Evolutionary conservation across 35 echinoderm and acorn worm genomes (phyloP), one percentile per base, ranked within the genome.

Genomic region (Hemicentrotus pulcherrimus): DNA sequence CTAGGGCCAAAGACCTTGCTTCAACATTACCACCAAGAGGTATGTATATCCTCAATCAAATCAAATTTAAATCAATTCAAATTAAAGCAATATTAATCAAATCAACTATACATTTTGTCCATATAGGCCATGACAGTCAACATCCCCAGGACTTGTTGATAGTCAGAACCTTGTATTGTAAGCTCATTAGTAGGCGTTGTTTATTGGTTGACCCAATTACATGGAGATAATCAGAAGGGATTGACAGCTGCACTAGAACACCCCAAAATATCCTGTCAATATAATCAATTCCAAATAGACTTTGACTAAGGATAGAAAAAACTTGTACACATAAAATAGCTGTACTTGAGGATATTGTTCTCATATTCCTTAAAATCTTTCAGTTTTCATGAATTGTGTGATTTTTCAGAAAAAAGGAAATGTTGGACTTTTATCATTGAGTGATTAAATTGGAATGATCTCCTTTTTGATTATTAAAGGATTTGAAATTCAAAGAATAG

Each of bases 1-100:
- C 96, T 46, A 92, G 95, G 22, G 86, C 98, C 52, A 99, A 99
- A 86, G 98, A 99, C 92, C 97, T 99, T 24, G 94, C 96, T 31
- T 95, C 96, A 24, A 95, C 97, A 15, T 92, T 97, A 22, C 97
- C 98, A 46, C 96, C 96, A 41, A 97, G 96, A 97, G 98, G 96
- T 96, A 95, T 35, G 86, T 95, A 92, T 94, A 45, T 7, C 28
- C 4, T 78, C 4, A 78, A 7, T 78, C 65, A 78, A 31, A 61
- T 85, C 32, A 92, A 50, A 41, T 30, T 45, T 6, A 22, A n/a
- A 78, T 78, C 65, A 78, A 5, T 22, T 78, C 65, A 22, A n/a
- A 78, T 78, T 22, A 28, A 78, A 78, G 18, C 65, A 78, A 28
- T 22, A 22, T 8, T 3, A 28, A n/a, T 78, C 65, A 78, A 78